These are phyloP conservation scores for Drosophila triauraria DNA, from an alignment of 1,140 invertebrate genomes.

Conservation along the genomic window DNA sequence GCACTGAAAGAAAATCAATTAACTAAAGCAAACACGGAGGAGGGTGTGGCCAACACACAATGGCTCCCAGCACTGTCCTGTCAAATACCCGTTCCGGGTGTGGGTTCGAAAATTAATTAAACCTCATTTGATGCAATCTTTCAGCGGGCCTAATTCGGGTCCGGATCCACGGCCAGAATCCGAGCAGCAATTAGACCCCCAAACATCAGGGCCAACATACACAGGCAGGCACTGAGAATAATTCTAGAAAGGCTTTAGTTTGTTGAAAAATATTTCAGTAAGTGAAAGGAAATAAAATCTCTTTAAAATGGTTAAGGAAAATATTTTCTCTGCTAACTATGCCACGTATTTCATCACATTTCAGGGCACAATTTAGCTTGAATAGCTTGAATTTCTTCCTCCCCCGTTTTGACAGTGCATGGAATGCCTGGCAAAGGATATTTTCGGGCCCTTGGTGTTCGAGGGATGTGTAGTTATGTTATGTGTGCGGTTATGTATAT, in stretches of 20 bases:
- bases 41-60: conserved; percentile 40
- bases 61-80: conserved; percentile 25
- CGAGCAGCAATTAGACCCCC: conserved; percentile 65
- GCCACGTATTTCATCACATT: too few relatives aligned
- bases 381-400: too few relatives aligned
- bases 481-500: conserved; percentile 52
- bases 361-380: too few relatives aligned
- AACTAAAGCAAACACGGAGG: conserved; percentile 69
- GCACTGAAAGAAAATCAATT: conserved; percentile 82
- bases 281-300: too few relatives aligned
- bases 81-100: conserved; percentile 37
- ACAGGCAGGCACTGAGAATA: conserved; percentile 1
- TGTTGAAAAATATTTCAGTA: too few relatives aligned
- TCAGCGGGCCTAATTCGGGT: conserved; percentile 36
- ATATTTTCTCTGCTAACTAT: too few relatives aligned
- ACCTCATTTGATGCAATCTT: conserved; percentile 72
- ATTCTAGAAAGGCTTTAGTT: too few relatives aligned
- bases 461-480: conserved; percentile 23
- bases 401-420: background rate
- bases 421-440: conserved; percentile 41
- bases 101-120: conserved; percentile 73
- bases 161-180: conserved; percentile 29
- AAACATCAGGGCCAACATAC: conserved; percentile 51
- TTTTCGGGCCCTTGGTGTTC: conserved; percentile 21
- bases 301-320: too few relatives aligned